Evolutionary conservation across 2,113 vertebrate species (phyloP).

Genomic region (Gnathonemus echidnorhynchus): DNA sequence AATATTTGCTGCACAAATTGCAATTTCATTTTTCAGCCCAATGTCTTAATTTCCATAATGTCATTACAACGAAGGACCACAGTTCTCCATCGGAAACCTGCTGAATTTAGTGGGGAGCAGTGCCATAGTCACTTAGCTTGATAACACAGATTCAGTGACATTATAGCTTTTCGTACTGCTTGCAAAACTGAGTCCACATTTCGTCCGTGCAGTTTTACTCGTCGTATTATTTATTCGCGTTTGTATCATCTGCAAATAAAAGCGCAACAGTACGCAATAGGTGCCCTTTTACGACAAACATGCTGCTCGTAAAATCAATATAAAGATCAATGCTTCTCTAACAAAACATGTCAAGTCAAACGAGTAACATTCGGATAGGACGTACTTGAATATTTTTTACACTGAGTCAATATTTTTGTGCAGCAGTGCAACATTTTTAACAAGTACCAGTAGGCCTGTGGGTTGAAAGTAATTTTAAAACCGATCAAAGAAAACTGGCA

Average conservation of each 20-base stretch:
- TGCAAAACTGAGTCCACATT: neutral
- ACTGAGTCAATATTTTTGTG: neutral
- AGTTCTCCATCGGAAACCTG: neutral
- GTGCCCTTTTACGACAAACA: neutral
- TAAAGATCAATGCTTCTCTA: neutral
- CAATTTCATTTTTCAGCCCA: neutral
- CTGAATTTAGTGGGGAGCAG: neutral
- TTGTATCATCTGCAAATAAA: neutral
- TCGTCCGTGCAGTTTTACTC: neutral
- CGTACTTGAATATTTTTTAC: neutral
- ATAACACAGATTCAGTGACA: neutral
- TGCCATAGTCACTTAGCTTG: neutral
- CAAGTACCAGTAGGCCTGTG: neutral
- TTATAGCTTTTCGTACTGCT: neutral
- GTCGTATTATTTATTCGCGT: neutral
- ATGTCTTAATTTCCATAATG: neutral
- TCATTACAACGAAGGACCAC: neutral
- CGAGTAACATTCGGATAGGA: neutral
- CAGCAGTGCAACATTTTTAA: neutral
- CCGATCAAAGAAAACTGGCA: neutral
- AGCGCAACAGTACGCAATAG: neutral
- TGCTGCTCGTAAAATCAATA: neutral
- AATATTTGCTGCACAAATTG: neutral
- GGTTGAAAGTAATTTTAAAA: neutral
- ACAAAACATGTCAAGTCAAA: constrained; percentile 1